These are phyloP conservation scores for Puffinus mauretanicus DNA, from an alignment of 2,113 vertebrate genomes.

Conservation along the genomic window DNA sequence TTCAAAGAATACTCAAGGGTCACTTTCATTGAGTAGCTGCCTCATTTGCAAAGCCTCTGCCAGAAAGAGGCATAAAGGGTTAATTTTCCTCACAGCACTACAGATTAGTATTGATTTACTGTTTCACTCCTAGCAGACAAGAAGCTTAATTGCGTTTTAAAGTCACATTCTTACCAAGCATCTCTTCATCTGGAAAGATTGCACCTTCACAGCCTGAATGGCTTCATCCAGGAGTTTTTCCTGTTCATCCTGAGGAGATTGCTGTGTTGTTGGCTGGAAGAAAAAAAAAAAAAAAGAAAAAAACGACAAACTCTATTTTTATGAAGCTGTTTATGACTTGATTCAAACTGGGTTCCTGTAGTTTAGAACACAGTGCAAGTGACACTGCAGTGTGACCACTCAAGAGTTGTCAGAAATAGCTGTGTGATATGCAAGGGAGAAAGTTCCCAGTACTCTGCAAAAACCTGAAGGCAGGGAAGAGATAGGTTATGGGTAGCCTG, in stretches of 20 bases:
- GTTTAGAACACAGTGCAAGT: neutral
- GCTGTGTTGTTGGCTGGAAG: constrained; percentile 91
- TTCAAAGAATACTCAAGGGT: neutral
- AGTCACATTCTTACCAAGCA: constrained; percentile 84
- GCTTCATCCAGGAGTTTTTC: constrained; percentile 98
- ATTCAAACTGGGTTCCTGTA: neutral
- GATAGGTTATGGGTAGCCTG: neutral
- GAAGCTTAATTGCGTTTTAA: neutral
- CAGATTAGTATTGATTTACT: neutral
- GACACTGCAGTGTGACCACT: neutral
- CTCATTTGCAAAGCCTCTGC: neutral
- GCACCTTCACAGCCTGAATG: constrained; percentile 97
- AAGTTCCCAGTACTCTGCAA: neutral
- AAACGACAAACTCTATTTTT: neutral
- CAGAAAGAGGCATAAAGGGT: neutral
- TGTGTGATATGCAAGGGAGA: neutral
- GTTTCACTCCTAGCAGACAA: neutral
- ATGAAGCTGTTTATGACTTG: neutral
- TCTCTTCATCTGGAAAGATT: constrained; percentile 99
- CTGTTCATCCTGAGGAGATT: constrained; percentile 97
- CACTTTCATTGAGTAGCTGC: neutral
- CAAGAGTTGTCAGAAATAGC: neutral
- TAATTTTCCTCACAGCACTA: neutral
- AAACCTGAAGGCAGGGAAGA: neutral
- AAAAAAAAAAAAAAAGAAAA: neutral